These are phyloP conservation scores for Parambassis ranga DNA, from an alignment of 2,797 vertebrate species.

Conservation along the genomic window DNA sequence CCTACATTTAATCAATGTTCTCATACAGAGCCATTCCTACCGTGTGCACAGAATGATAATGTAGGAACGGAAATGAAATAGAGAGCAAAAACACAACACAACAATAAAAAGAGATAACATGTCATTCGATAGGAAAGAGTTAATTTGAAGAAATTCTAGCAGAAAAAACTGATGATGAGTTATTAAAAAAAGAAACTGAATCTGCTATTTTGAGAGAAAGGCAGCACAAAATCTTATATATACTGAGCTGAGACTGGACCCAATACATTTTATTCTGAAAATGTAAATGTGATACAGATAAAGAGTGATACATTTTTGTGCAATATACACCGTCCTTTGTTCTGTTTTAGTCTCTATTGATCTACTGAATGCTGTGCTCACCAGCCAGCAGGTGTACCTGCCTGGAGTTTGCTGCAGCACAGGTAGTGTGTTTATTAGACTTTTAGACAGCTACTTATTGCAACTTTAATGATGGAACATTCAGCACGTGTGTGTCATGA, in stretches of 20 bases:
- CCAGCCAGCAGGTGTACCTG: no score
- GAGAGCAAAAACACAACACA: not conserved
- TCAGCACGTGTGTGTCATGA: not conserved
- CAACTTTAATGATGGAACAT: no score
- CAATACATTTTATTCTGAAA: not conserved
- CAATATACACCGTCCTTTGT: no score
- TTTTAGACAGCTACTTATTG: no score
- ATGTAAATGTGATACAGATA: no score
- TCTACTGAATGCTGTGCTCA: not conserved
- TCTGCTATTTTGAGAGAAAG: not conserved
- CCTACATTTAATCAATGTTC: constrained; percentile 36
- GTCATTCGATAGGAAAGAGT: not conserved
- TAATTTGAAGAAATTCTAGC: not conserved
- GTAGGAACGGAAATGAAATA: not conserved
- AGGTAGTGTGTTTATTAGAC: no score
- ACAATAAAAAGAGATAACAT: not conserved
- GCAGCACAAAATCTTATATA: not conserved
- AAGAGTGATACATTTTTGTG: no score
- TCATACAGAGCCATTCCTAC: not conserved
- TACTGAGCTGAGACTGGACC: not conserved
- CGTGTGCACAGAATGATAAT: constrained; percentile 28
- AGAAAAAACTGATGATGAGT: not conserved
- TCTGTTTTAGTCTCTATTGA: not conserved
- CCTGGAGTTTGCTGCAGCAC: no score
- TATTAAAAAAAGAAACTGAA: not conserved